Percentiles rank a stretch among this genome's conserved stretches.
phyloP scores from a whole-genome alignment of 2,888 invertebrate species.

The Hemistola chrysoprasaria region DNA sequence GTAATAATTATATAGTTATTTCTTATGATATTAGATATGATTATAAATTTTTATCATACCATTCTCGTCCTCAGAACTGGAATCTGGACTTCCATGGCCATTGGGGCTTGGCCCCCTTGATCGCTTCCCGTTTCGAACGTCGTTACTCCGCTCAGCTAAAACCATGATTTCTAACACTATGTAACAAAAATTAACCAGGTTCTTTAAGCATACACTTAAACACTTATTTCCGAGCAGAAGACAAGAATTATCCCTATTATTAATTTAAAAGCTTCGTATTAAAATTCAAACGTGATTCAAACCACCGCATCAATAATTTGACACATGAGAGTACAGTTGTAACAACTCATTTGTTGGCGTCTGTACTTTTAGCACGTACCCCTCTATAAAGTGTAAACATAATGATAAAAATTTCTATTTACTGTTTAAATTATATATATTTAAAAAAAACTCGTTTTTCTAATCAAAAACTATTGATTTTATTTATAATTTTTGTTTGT shows the following conservation, averaged over 20 bases:
- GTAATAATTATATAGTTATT: constrained; percentile 18
- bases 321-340: constrained; percentile 59
- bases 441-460: background rate
- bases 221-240: constrained; percentile 35
- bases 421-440: background rate
- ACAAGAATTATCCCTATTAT: constrained; percentile 45
- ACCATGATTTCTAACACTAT: constrained; percentile 85
- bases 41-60: constrained; percentile 71
- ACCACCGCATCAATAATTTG: constrained; percentile 82
- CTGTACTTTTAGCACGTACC: constrained; percentile 51
- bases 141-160: constrained; percentile 92
- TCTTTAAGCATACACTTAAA: constrained; percentile 31
- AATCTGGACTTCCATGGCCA: constrained; percentile 89
- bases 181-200: constrained; percentile 44
- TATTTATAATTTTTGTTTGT: background rate
- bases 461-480: background rate
- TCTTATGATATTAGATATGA: constrained; percentile 18
- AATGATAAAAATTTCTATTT: constrained; percentile 9
- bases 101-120: constrained; percentile 96
- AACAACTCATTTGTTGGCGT: constrained; percentile 56
- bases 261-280: constrained; percentile 64
- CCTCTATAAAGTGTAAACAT: constrained; percentile 1
- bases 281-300: constrained; percentile 81
- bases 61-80: constrained; percentile 93
- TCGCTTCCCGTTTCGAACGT: constrained; percentile 93